phyloP scores from a whole-genome alignment of 2,888 invertebrate species.

The Meliscaeva auricollis region DNA sequence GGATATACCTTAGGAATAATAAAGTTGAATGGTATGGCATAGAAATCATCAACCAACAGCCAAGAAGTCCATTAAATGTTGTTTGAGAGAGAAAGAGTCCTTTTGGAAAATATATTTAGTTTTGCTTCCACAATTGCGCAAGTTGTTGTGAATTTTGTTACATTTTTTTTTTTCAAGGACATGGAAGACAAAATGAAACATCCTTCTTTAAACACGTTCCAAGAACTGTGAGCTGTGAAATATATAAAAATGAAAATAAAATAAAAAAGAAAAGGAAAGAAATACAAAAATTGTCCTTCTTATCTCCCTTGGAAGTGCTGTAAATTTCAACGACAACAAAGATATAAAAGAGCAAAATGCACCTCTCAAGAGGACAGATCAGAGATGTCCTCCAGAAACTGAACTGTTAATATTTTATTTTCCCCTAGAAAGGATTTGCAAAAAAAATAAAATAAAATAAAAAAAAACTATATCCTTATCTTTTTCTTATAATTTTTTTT shows the following conservation, averaged over 20 bases:
- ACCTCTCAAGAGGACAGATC: constrained; percentile 16
- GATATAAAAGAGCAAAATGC: constrained; percentile 10
- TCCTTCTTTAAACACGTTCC: constrained; percentile 10
- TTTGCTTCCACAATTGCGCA: constrained; percentile 9
- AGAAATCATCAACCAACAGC: not conserved
- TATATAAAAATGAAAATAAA: not conserved
- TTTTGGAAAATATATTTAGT: not conserved
- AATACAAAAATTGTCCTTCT: constrained; percentile 18
- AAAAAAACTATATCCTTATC: constrained; percentile 1
- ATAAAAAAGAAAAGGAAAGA: not conserved
- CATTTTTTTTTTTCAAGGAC: constrained; percentile 3
- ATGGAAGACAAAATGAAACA: constrained; percentile 4
- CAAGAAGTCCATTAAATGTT: constrained; percentile 26
- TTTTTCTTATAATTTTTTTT: not conserved
- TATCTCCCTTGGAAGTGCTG: constrained; percentile 13
- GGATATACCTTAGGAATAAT: not conserved
- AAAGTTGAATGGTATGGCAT: constrained; percentile 16
- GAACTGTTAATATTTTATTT: constrained; percentile 38
- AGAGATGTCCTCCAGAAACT: constrained; percentile 5
- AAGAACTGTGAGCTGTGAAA: not conserved
- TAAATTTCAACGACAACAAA: constrained; percentile 1
- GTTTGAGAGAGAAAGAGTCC: not conserved
- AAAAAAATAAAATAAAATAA: not conserved
- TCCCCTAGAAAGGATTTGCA: constrained; percentile 9
- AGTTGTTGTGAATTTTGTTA: constrained; percentile 3